phyloP scores from a whole-genome alignment of 2,113 vertebrate genomes.

The Charadrius vociferus region DNA sequence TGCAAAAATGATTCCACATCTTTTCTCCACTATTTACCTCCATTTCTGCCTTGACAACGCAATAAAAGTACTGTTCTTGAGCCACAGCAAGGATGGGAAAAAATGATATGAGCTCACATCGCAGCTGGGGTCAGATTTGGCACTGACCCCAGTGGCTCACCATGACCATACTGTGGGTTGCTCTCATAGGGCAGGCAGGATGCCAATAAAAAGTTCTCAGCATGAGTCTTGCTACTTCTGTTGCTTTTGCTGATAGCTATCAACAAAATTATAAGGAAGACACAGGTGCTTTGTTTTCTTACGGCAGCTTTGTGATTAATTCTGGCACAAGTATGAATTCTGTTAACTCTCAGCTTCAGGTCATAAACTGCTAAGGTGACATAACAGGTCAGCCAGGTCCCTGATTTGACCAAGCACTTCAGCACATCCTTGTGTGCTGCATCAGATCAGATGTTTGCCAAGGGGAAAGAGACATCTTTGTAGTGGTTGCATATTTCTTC shows the following conservation, averaged over 20 bases:
- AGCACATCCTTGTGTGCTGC: not conserved
- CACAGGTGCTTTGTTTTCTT: not conserved
- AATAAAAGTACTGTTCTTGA: not conserved
- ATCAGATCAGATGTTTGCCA: not conserved
- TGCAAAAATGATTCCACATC: conserved; percentile 15
- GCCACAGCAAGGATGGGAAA: not conserved
- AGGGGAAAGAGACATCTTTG: not conserved
- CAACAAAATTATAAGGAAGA: not conserved
- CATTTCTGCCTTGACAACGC: not conserved
- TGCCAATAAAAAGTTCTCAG: not conserved
- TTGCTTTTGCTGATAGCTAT: not conserved
- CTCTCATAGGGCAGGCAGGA: not conserved
- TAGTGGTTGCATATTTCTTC: not conserved
- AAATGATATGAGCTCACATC: not conserved
- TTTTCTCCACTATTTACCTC: not conserved
- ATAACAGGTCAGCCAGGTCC: not conserved
- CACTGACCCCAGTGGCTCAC: not conserved
- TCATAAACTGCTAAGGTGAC: not conserved
- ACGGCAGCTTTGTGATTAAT: not conserved
- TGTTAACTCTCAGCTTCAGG: not conserved
- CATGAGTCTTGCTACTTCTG: not conserved
- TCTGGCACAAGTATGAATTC: not conserved
- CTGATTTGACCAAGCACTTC: not conserved
- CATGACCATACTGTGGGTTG: not conserved
- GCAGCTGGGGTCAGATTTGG: not conserved